A percentile compares a stretch with the other conserved stretches of the same genome.
These are phyloP conservation scores for Oreotrochilus melanogaster DNA, from an alignment of 2,113 vertebrate species.

Conservation along the genomic window DNA sequence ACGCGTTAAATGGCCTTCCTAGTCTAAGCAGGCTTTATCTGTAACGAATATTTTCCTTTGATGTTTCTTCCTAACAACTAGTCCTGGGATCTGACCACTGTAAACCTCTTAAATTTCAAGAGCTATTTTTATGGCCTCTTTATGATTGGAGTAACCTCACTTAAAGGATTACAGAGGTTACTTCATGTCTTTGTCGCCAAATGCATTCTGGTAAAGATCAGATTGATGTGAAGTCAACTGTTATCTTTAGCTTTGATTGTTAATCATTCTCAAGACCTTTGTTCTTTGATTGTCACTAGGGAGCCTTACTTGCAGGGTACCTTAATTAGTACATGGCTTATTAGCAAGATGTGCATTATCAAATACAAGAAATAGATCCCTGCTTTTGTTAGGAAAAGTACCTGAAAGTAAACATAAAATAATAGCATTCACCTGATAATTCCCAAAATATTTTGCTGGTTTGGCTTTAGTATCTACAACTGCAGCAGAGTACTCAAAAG, in stretches of 20 bases:
- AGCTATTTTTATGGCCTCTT: slow-evolving; percentile 51
- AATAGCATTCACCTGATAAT: not conserved
- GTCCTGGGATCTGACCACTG: not conserved
- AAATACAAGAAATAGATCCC: not conserved
- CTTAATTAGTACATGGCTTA: not conserved
- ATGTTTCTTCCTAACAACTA: slow-evolving; percentile 21
- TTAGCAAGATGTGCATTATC: not conserved
- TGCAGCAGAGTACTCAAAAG: not conserved
- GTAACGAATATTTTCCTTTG: slow-evolving; percentile 4
- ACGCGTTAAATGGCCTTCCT: not conserved
- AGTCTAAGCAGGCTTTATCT: not conserved
- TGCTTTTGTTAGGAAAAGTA: not conserved
- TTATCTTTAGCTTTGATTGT: slow-evolving; percentile 57
- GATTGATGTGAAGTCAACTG: slow-evolving; percentile 52
- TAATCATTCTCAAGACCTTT: slow-evolving; percentile 34
- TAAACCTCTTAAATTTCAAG: slow-evolving; percentile 56
- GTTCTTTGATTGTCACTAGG: not conserved
- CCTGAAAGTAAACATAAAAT: not conserved
- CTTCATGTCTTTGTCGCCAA: slow-evolving; percentile 66
- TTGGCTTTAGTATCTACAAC: not conserved
- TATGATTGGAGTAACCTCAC: slow-evolving; percentile 48
- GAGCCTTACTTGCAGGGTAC: not conserved
- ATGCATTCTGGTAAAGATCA: slow-evolving; percentile 58
- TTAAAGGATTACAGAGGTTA: slow-evolving; percentile 60
- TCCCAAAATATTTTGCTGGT: not conserved